Conservation (phyloP, 2,797 vertebrate genomes). For the Rhinoraja longicauda region DNA sequence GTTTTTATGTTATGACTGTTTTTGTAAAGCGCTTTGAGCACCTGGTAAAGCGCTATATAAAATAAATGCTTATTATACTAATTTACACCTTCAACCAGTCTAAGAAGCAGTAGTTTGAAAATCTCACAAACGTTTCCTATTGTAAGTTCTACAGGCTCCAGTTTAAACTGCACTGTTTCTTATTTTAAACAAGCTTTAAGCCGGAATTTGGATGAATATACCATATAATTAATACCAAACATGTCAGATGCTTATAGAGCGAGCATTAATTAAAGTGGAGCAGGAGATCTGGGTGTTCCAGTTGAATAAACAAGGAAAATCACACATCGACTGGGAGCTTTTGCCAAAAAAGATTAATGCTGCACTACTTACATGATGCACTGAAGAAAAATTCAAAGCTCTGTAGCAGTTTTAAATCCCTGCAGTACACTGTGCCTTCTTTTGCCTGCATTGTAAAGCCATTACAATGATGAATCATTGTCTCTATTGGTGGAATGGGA, state of each 20-base stretch:
- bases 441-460: neutral
- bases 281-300: constrained; percentile 13
- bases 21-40: too few species aligned
- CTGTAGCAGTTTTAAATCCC: neutral
- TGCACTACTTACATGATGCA: neutral
- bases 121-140: neutral
- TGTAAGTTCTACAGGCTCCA: neutral
- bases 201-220: neutral
- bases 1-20: too few species aligned
- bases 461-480: neutral
- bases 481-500: neutral
- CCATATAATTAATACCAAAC: neutral
- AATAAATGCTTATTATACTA: too few species aligned
- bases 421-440: neutral
- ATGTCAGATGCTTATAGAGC: neutral
- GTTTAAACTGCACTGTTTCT: too few species aligned
- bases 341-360: neutral
- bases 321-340: neutral
- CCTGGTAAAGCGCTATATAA: too few species aligned
- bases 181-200: too few species aligned
- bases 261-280: neutral
- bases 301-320: neutral
- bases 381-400: neutral
- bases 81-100: neutral
- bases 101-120: neutral